Base-by-base conservation (phyloP, 2,797 vertebrate species). In the Cyclura pinguis region DNA sequence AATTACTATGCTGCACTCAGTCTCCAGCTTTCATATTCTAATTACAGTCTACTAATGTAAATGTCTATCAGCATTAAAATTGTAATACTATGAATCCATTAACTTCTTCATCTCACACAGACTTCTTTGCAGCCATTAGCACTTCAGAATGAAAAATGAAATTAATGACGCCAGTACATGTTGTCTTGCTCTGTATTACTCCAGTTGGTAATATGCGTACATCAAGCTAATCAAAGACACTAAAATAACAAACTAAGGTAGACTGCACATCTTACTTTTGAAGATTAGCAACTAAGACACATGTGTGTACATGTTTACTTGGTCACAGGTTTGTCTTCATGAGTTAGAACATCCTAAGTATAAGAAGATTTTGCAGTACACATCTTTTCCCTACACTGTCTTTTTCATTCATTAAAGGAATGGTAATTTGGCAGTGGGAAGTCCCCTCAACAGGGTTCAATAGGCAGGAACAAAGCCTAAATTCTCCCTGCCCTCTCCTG, bases 351-450 rank as follows among this genome's bases (percentile, higher is more conserved):
- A 62, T n/a, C 24, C 16, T 62, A 81, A 73, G 52, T 12, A 86
- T 81, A 86, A 74, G 4, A 69, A n/a, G 38, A 35, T 64, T 84
- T 84, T 89, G 59, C 47, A 89, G n/a, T 29, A 85, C 2, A 12
- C 27, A 42, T n/a, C 10, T 72, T 72, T 16, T 3, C 20, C 27
- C 29, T 42, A 3, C 52, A 10, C 67, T 42, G 29, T 52, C 35
- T 57, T 74, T 85, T 85, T 42, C 27, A 59, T 72, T 82, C 50
- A 80, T 5, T n/a, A 16, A 47, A 24, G 50, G 27, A 16, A 50
- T 42, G 24, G 12, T 59, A 77, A 5, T n/a, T 27, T 77, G n/a
- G 47, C 32, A 78, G 6, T 74, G 42, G 5, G 9, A 67, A 77
- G 50, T 32, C 50, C 42, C 62, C 16, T 62, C 62, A 90, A 42